Conservation (phyloP, 1,140 invertebrate genomes). For the Aleiodes sp. region DNA sequence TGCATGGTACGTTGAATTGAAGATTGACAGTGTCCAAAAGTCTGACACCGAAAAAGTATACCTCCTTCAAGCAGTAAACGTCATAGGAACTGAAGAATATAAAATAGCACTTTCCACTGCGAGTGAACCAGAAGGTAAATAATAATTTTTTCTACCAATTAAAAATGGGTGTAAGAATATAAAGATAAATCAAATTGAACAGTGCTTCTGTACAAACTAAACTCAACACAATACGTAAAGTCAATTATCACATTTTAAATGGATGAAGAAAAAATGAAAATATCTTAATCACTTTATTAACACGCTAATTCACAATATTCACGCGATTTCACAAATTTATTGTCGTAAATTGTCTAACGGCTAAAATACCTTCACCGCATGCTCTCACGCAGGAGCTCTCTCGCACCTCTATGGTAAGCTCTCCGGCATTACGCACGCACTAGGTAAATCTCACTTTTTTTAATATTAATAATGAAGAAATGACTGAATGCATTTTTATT, state of each 20-base stretch:
- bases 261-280: neutral
- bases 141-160: slow-evolving; percentile 30
- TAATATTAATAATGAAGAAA: slow-evolving; percentile 36
- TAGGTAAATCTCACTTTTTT: slow-evolving; percentile 63
- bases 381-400: slow-evolving; percentile 62
- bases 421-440: slow-evolving; percentile 63
- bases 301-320: slow-evolving; percentile 6
- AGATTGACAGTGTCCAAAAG: slow-evolving; percentile 74
- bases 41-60: slow-evolving; percentile 79
- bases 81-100: slow-evolving; percentile 72
- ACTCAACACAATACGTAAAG: neutral
- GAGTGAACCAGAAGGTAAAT: slow-evolving; percentile 75
- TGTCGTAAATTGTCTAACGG: slow-evolving; percentile 46
- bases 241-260: too few relatives aligned
- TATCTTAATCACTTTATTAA: too few relatives aligned
- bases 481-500: too few relatives aligned
- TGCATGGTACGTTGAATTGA: slow-evolving; percentile 72
- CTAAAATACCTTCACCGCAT: slow-evolving; percentile 59
- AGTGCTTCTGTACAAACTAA: neutral
- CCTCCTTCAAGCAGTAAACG: slow-evolving; percentile 72
- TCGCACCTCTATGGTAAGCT: slow-evolving; percentile 69
- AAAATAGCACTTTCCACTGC: slow-evolving; percentile 75
- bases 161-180: neutral
- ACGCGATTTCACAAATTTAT: slow-evolving; percentile 20
- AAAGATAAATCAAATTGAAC: neutral